Evolutionary conservation across 2,797 vertebrate species (phyloP), one percentile per base, ranked within the genome.

Genomic region (Gallinago stenura): DNA sequence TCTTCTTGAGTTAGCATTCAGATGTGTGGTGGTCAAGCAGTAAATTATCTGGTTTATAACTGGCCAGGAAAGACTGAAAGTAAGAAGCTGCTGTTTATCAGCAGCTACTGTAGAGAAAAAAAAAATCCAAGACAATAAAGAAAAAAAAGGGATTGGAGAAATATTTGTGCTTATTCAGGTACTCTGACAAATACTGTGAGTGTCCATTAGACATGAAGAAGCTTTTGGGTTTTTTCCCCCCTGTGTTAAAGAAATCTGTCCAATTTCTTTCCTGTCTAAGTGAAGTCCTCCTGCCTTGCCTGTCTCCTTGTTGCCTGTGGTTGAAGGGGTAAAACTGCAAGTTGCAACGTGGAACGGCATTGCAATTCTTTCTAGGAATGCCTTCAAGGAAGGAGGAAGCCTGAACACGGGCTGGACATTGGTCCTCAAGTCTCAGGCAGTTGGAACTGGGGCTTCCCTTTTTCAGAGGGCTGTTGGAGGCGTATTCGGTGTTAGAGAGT

Each of bases 401-500:
- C 85, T 64, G 31, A n/a, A 3, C 53, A n/a, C 17, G 12, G 50
- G 33, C 65, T 86, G 46, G 56, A 41, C 37, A 20, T 61, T 81
- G 61, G 41, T 78, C 31, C 54, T 89, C 24, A 51, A 58, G 53
- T n/a, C 26, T 65, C 26, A 60, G 71, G 45, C 60, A 53, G 33
- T 2, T 65, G 48, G 41, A 81, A 72, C 19, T 20, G 33, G 16
- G 54, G 35, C 64, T 24, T 87, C 56, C 17, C 24, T 81, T 69
- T 88, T 83, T 61, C 3, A 2, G 73, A 69, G 57, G 58, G 12
- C 37, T 71, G 5, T 41, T 88, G 45, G 77, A 86, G 37, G 20
- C 0, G 0, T 87, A n/a, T 37, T 80, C 31, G 0, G 0, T 90
- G 50, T 86, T 78, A 50, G 0, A 71, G 25, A 22, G 2, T 87